These are phyloP conservation scores for Orcinus orca DNA, from an alignment of 2,113 vertebrate genomes.

Conservation along the genomic window DNA sequence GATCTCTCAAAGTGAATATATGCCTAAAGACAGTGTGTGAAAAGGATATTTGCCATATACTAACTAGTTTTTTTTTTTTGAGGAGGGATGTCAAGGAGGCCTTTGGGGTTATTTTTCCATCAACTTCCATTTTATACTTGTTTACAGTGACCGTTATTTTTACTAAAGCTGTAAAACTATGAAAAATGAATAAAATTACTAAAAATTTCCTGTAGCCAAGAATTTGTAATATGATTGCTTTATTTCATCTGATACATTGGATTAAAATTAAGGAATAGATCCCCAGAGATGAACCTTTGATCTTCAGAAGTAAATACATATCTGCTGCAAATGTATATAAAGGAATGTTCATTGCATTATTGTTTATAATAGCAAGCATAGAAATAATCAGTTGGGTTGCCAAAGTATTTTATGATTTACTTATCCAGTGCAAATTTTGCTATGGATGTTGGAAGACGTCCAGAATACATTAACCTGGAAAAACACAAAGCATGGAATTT, in stretches of 20 bases:
- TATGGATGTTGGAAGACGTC: neutral
- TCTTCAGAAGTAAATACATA: neutral
- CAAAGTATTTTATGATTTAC: neutral
- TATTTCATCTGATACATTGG: neutral
- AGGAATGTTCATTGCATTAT: neutral
- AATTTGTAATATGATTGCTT: neutral
- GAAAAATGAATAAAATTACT: conserved; percentile 50
- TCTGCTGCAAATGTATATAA: neutral
- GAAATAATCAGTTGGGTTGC: neutral
- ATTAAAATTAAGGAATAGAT: neutral
- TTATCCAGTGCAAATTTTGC: neutral
- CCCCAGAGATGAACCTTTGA: neutral
- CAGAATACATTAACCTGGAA: neutral
- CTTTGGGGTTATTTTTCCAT: neutral
- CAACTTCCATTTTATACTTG: neutral
- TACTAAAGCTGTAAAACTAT: conserved; percentile 33
- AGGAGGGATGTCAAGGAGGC: neutral
- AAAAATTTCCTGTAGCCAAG: neutral
- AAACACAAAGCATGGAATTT: neutral
- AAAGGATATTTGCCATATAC: neutral
- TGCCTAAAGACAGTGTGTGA: neutral
- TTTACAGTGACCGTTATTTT: conserved; percentile 28
- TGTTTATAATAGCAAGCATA: neutral
- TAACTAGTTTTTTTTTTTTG: neutral
- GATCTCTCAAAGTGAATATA: neutral